Conservation (phyloP, 2,797 vertebrate species). For the Echeneis naucrates region DNA sequence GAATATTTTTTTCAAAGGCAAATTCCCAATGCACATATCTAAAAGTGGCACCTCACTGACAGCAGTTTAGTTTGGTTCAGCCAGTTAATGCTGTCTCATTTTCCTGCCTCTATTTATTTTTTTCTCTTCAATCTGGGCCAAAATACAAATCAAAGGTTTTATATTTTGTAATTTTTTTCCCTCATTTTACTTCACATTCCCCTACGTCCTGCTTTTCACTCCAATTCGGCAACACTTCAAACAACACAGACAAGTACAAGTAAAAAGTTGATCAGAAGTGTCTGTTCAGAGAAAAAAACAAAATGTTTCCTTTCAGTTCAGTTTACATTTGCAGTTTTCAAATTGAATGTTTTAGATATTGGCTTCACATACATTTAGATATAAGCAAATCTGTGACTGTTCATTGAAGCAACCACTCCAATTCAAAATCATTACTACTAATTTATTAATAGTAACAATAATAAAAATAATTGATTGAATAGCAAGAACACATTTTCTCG, state of each 20-base stretch:
- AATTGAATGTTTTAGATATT: too few species aligned
- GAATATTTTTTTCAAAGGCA: background rate
- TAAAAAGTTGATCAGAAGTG: too few species aligned
- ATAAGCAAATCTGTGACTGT: too few species aligned
- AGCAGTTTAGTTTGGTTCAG: background rate
- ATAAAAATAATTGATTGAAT: background rate
- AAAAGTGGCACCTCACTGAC: background rate
- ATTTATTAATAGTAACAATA: too few species aligned
- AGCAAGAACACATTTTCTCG: background rate
- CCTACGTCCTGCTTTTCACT: background rate
- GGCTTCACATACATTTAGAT: too few species aligned
- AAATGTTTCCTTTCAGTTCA: too few species aligned
- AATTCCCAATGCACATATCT: background rate
- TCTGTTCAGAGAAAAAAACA: too few species aligned
- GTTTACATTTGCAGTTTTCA: too few species aligned
- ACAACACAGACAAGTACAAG: too few species aligned
- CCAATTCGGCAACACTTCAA: too few species aligned
- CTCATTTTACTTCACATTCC: background rate
- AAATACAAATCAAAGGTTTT: background rate
- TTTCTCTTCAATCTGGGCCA: background rate
- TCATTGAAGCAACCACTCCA: too few species aligned
- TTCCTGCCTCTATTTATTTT: background rate
- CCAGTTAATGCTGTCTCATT: background rate
- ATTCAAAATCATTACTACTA: background rate
- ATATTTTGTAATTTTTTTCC: background rate